Evolutionary conservation across 1,140 invertebrate species (phyloP).

Genomic region (Drosophila triauraria): DNA sequence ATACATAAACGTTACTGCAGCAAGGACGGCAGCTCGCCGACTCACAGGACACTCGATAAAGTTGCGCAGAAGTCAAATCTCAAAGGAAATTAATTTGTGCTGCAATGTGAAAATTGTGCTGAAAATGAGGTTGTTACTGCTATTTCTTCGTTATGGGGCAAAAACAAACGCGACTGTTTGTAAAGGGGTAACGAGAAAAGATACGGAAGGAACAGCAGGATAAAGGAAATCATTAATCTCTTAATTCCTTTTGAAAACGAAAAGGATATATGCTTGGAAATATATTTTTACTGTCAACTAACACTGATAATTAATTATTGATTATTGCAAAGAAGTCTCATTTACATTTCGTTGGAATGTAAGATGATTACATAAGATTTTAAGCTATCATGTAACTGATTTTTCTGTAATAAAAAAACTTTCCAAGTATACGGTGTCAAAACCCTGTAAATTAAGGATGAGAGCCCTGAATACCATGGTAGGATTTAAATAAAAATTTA

Average conservation of each 20-base stretch:
- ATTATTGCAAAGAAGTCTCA: too few relatives aligned
- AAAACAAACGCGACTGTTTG: neutral
- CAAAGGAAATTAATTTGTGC: slow-evolving; percentile 81
- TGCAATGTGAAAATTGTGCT: slow-evolving; percentile 78
- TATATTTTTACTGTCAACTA: neutral
- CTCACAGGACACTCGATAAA: slow-evolving; percentile 72
- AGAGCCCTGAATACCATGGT: too few relatives aligned
- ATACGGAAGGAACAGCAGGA: neutral
- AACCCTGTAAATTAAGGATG: too few relatives aligned
- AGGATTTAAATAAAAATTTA: too few relatives aligned
- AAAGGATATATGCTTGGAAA: neutral
- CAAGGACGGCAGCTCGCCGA: slow-evolving; percentile 32
- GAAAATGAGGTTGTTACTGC: slow-evolving; percentile 67
- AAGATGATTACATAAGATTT: too few relatives aligned
- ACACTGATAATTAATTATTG: too few relatives aligned
- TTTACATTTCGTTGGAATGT: too few relatives aligned
- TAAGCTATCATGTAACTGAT: too few relatives aligned
- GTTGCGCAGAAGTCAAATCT: slow-evolving; percentile 75
- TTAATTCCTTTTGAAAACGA: too few relatives aligned
- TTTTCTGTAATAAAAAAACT: too few relatives aligned
- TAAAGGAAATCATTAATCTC: neutral
- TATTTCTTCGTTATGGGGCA: slow-evolving; percentile 22
- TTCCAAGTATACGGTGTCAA: too few relatives aligned
- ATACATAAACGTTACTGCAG: slow-evolving; percentile 76
- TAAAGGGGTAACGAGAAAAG: neutral